Conservation (phyloP, 2,113 vertebrate species). For the Opisthocomus hoazin region DNA sequence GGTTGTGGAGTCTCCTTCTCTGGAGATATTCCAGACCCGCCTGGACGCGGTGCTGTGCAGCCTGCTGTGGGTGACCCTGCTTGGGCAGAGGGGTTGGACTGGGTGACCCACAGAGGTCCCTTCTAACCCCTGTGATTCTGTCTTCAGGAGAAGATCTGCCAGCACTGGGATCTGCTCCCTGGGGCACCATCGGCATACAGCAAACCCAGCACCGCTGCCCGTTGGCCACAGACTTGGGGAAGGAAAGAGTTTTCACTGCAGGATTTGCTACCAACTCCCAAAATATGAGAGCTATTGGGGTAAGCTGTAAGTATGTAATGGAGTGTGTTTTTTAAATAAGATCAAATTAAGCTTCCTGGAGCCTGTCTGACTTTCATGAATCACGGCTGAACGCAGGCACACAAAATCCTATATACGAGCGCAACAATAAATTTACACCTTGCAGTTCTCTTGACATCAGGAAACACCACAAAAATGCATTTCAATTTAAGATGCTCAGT, state of each 20-base stretch:
- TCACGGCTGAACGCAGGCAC: neutral
- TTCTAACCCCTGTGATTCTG: no score
- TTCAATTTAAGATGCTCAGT: neutral
- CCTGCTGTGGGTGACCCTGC: no score
- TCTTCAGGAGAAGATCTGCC: neutral
- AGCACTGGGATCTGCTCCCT: neutral
- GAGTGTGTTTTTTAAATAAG: neutral
- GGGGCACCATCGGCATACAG: fast-evolving
- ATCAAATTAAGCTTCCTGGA: neutral
- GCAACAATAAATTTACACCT: neutral
- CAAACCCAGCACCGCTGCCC: neutral
- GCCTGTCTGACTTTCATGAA: neutral
- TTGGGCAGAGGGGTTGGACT: no score
- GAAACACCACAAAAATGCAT: neutral
- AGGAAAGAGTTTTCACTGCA: neutral
- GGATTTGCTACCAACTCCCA: neutral
- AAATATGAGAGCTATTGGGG: neutral
- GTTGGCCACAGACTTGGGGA: neutral
- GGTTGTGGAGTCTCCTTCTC: no score
- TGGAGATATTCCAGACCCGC: no score
- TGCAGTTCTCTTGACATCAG: neutral
- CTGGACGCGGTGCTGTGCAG: no score
- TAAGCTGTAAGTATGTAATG: neutral
- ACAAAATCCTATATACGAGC: neutral
- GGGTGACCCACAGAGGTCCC: no score